These are phyloP conservation scores for Xenopus laevis DNA, from an alignment of 2,113 vertebrate species.

Conservation along the genomic window DNA sequence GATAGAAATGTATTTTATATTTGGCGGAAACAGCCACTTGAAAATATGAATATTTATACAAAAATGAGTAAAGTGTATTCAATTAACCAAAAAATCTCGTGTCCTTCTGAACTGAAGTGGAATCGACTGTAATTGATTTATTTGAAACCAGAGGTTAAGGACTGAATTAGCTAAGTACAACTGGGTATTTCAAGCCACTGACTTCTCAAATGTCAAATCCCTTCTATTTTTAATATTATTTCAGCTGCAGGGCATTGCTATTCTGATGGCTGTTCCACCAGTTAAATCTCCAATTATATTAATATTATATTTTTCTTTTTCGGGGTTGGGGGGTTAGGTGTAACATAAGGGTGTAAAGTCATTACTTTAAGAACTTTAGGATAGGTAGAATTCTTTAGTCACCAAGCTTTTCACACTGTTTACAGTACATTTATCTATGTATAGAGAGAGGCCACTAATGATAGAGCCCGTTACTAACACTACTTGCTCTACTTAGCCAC, in stretches of 20 bases:
- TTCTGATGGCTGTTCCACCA: conserved; percentile 77
- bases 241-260: conserved; percentile 82
- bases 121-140: conserved; percentile 94
- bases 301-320: conserved; percentile 73
- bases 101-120: conserved; percentile 87
- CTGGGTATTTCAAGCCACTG: conserved; percentile 89
- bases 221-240: conserved; percentile 84
- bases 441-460: too few relatives aligned
- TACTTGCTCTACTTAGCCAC: background rate
- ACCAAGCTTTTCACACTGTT: too few relatives aligned
- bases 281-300: conserved; percentile 81
- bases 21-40: conserved; percentile 55
- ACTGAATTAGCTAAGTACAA: conserved; percentile 92
- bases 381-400: background rate
- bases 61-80: conserved; percentile 82
- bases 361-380: background rate
- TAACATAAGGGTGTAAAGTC: background rate
- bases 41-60: conserved; percentile 76
- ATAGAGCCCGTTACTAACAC: too few relatives aligned
- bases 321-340: background rate
- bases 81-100: conserved; percentile 77
- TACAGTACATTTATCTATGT: too few relatives aligned
- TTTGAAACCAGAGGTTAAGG: conserved; percentile 90
- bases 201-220: conserved; percentile 87
- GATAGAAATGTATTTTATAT: conserved; percentile 64